Evolutionary conservation across 2,113 vertebrate species (phyloP).

Genomic region (Thalassarche chlororhynchos): DNA sequence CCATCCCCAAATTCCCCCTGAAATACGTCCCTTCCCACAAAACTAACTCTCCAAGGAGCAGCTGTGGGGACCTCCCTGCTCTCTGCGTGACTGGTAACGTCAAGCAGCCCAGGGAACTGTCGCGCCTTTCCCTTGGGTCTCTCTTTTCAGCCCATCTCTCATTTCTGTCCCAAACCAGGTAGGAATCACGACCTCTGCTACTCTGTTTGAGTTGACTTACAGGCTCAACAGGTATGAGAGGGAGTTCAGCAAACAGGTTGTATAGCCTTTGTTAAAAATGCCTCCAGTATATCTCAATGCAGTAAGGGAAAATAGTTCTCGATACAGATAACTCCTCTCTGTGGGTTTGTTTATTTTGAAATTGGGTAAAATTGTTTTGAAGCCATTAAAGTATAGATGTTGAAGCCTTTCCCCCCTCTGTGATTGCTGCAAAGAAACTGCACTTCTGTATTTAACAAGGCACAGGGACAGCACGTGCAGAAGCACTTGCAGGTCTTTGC

Average conservation of each 20-base stretch:
- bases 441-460: not conserved
- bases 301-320: not conserved
- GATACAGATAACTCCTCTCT: not conserved
- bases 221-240: not conserved
- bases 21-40: not conserved
- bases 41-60: not conserved
- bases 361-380: not conserved
- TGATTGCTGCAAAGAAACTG: not conserved
- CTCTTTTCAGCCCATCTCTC: not conserved
- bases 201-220: not conserved
- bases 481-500: not conserved
- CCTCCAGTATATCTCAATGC: not conserved
- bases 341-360: not conserved
- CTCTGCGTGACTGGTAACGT: accelerated
- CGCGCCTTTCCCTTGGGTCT: not conserved
- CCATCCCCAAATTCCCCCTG: not conserved
- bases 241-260: not conserved
- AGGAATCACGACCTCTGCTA: not conserved
- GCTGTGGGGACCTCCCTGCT: accelerated
- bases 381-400: not conserved
- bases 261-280: not conserved
- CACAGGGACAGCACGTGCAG: not conserved
- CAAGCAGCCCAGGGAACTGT: not conserved
- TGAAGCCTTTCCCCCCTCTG: not conserved
- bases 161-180: not conserved